Base-by-base conservation (phyloP, 2,888 invertebrate species). In the Meiosimyza decipiens region DNA sequence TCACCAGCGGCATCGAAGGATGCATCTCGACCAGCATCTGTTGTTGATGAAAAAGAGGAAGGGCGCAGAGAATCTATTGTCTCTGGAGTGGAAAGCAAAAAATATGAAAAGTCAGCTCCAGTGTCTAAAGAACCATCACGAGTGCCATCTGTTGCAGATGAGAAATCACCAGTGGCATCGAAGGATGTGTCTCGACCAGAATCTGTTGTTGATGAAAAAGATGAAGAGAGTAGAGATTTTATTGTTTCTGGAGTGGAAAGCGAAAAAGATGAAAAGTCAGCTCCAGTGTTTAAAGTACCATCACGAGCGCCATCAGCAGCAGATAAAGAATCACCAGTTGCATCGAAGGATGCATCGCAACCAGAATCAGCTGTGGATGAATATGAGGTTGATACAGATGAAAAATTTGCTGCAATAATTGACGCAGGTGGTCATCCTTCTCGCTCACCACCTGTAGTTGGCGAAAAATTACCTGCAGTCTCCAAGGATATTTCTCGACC, bases 111-210 rank as follows among this genome's bases (percentile, higher is more conserved):
- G 22, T 22, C 22, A 2, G 22, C 22, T 22, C 22, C 22, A 22
- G 22, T 22, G 22, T 22, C 22, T 22, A 22, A 22, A 22, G 22
- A 67, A 28, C 55, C 63, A 22, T 73, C 74, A 6, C 51, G 28
- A 28, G 71, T 65, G 12, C 66, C 72, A 3, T 22, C 22, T 2
- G 22, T 22, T 11, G 4, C 74, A 4, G 77, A 76, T 49, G 72
- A 74, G 0, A 77, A 75, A 52, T 76, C 79, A 2, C 50, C 71
- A 33, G 7, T 54, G n/a, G 57, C 71, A 16, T 76, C 78, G 15
- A 79, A 79, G 12, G 78, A 79, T 49, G 51, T 67, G 3, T 79
- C 80, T 0, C 72, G 75, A 1, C 75, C 76, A 59, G 76, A 71
- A 63, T 81, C 80, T 6, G 71, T 76, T 33, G 75, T 55, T 63